Conservation (phyloP, 35 echinoderm and acorn worm species). For the Apostichopus californicus region DNA sequence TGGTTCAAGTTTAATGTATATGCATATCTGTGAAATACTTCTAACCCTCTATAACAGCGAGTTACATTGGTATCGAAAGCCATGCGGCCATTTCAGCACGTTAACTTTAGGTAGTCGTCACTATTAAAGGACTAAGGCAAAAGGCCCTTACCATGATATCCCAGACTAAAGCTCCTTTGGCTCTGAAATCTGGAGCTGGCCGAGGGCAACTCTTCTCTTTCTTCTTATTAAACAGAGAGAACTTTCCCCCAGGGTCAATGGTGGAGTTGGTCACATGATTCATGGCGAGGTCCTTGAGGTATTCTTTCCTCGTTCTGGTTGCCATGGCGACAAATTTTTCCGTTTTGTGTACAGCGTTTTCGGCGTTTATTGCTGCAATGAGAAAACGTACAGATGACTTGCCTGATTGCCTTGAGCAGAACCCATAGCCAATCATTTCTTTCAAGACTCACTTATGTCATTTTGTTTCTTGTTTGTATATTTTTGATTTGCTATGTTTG, state of each 20-base stretch:
- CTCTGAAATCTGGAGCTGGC: conserved; percentile 79
- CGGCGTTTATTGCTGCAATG: conserved; percentile 92
- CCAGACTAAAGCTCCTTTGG: conserved; percentile 92
- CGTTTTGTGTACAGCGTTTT: conserved; percentile 96
- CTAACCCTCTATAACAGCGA: too few relatives aligned
- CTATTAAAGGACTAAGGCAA: too few relatives aligned
- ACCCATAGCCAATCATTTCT: too few relatives aligned
- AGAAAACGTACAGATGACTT: not conserved
- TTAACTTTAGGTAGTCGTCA: too few relatives aligned
- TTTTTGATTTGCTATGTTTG: too few relatives aligned
- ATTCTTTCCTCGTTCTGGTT: conserved; percentile 83
- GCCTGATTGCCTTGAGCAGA: too few relatives aligned
- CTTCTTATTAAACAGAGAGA: conserved; percentile 88
- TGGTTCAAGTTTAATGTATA: too few relatives aligned
- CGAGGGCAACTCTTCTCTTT: conserved; percentile 89
- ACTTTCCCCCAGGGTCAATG: conserved; percentile 85
- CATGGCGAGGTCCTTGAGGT: conserved; percentile 91
- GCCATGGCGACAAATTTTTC: conserved; percentile 99
- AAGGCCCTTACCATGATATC: conserved; percentile 73
- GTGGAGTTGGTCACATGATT: conserved; percentile 81
- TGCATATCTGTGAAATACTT: too few relatives aligned
- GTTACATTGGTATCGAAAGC: too few relatives aligned
- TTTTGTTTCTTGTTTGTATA: too few relatives aligned
- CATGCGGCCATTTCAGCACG: too few relatives aligned
- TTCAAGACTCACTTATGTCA: too few relatives aligned